phyloP scores from a whole-genome alignment of 2,113 vertebrate species.

The Pungitius pungitius region DNA sequence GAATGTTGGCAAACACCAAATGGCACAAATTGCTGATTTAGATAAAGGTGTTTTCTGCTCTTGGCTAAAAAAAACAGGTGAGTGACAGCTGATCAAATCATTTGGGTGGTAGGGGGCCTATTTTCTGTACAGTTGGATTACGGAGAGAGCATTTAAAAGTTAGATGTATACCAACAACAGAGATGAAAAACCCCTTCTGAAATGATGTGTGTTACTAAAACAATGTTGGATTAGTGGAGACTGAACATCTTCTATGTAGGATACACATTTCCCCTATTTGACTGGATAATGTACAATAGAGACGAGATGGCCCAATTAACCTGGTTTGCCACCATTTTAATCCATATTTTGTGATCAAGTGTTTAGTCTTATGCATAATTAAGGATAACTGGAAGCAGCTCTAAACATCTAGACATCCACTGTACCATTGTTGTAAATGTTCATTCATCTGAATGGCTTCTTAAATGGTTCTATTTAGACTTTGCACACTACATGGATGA shows the following conservation, averaged over 20 bases:
- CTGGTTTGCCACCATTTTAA: slow-evolving; percentile 6
- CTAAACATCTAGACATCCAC: too few relatives aligned
- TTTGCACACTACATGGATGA: background rate
- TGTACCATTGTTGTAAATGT: background rate
- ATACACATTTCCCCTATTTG: slow-evolving; percentile 1
- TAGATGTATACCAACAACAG: slow-evolving; percentile 8
- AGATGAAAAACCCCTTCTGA: slow-evolving; percentile 17
- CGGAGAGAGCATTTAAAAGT: background rate
- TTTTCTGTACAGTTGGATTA: slow-evolving; percentile 4
- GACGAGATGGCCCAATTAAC: background rate
- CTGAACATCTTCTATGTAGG: slow-evolving; percentile 19
- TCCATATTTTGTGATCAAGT: slow-evolving; percentile 20
- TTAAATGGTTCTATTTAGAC: background rate
- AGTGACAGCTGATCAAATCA: background rate
- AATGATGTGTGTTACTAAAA: slow-evolving; percentile 39
- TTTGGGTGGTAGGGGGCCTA: background rate
- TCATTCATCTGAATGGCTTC: background rate
- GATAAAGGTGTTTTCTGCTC: background rate
- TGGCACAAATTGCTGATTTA: background rate
- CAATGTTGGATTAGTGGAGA: slow-evolving; percentile 25
- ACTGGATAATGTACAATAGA: background rate
- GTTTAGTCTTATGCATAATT: background rate
- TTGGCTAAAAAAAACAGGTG: background rate
- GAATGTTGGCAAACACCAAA: background rate
- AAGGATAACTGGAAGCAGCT: background rate